These are phyloP conservation scores for Xenus cinereus DNA, from an alignment of 2,113 vertebrate genomes.

Conservation along the genomic window DNA sequence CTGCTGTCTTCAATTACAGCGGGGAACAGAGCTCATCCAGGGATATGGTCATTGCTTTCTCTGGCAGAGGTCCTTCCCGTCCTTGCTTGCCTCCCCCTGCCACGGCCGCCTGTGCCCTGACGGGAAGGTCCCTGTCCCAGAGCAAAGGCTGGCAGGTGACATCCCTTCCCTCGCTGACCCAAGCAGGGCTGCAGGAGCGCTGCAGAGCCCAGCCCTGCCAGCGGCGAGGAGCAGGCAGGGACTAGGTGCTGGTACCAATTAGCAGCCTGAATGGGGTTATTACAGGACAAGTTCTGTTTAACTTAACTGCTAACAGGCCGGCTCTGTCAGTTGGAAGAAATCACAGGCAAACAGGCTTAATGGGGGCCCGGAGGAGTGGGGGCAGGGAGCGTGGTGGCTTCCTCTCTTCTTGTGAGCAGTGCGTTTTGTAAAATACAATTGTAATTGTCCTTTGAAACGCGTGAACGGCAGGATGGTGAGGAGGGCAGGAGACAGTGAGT, in stretches of 20 bases:
- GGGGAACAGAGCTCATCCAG: not conserved
- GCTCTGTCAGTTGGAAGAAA: slow-evolving; percentile 65
- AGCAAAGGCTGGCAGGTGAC: not conserved
- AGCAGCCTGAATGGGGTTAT: slow-evolving; percentile 63
- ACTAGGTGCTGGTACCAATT: slow-evolving; percentile 68
- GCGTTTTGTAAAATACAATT: slow-evolving; percentile 49
- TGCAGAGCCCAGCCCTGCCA: not conserved
- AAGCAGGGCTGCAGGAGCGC: not conserved
- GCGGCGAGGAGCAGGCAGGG: not conserved
- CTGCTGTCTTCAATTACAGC: slow-evolving; percentile 43
- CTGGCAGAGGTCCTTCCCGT: not conserved
- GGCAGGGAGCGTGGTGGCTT: slow-evolving; percentile 28
- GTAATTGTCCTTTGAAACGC: slow-evolving; percentile 25
- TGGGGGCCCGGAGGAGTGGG: slow-evolving; percentile 24
- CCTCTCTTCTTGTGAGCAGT: not conserved
- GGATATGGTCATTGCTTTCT: not conserved
- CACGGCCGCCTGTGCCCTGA: not conserved
- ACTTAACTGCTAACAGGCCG: slow-evolving; percentile 72
- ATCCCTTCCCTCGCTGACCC: not conserved
- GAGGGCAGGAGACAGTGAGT: not conserved
- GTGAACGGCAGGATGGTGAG: not conserved
- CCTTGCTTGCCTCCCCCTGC: rapidly evolving
- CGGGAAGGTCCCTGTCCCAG: not conserved
- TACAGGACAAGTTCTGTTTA: slow-evolving; percentile 73
- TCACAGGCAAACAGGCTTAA: slow-evolving; percentile 59